Conservation (phyloP, 1,140 invertebrate species). For the Dendroctonus valens region DNA sequence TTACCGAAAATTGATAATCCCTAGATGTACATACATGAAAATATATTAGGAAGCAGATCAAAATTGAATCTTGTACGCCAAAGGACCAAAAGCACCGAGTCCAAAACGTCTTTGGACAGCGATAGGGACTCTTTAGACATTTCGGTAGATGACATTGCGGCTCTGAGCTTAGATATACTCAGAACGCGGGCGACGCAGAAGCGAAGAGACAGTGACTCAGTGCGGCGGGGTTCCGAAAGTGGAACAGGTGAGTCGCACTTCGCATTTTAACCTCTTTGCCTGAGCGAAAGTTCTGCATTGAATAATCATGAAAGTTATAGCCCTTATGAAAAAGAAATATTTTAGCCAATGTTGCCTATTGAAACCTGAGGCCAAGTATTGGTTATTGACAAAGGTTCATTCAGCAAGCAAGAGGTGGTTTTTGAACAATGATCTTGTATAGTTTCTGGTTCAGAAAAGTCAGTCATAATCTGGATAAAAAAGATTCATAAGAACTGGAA, state of each 20-base stretch:
- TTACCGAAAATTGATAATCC: neutral
- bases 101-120: constrained; percentile 45
- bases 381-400: no score
- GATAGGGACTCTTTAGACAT: constrained; percentile 39
- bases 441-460: no score
- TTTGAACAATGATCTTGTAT: no score
- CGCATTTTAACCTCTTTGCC: no score
- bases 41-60: constrained; percentile 41
- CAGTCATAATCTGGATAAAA: no score
- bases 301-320: no score
- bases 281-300: no score
- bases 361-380: no score
- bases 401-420: no score
- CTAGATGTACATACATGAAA: neutral
- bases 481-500: no score
- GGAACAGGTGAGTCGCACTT: constrained; percentile 55
- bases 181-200: constrained; percentile 40
- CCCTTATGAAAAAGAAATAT: no score
- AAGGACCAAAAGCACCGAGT: constrained; percentile 46
- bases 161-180: constrained; percentile 42
- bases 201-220: constrained; percentile 44
- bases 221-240: constrained; percentile 56
- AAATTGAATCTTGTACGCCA: constrained; percentile 40
- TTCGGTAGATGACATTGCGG: constrained; percentile 45
- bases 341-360: no score